phyloP scores from a whole-genome alignment of 2,888 invertebrate species.

The Shargacucullia verbasci region DNA sequence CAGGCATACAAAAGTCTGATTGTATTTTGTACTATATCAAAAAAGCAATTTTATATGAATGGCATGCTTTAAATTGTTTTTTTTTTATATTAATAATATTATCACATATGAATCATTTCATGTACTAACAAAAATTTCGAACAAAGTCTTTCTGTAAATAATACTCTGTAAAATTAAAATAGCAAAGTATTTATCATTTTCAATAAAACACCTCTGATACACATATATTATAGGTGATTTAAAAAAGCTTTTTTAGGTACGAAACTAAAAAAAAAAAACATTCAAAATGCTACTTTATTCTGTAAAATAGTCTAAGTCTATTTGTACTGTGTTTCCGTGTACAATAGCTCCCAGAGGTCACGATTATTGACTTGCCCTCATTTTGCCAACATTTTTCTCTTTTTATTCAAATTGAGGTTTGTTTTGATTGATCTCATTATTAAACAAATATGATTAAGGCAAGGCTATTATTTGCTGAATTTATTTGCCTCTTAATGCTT shows the following conservation, averaged over 20 bases:
- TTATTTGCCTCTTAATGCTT: conserved; percentile 33
- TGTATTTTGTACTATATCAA: too few relatives aligned
- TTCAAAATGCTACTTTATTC: conserved; percentile 25
- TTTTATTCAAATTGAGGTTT: conserved; percentile 46
- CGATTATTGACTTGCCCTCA: conserved; percentile 48
- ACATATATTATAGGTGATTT: neutral
- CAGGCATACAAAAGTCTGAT: conserved; percentile 5
- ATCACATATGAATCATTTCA: too few relatives aligned
- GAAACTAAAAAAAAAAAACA: conserved; percentile 29
- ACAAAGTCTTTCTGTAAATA: too few relatives aligned
- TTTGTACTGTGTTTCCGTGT: conserved; percentile 32
- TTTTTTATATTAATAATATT: too few relatives aligned
- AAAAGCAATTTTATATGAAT: too few relatives aligned
- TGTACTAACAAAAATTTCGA: too few relatives aligned
- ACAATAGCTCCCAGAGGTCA: conserved; percentile 35
- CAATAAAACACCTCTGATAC: too few relatives aligned
- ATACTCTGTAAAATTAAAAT: too few relatives aligned
- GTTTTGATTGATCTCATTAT: conserved; percentile 51
- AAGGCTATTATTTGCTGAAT: conserved; percentile 37
- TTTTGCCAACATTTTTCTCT: conserved; percentile 39
- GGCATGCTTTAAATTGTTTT: too few relatives aligned
- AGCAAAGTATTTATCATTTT: too few relatives aligned
- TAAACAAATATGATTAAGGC: conserved; percentile 44
- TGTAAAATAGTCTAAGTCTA: conserved; percentile 14
- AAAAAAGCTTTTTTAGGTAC: conserved; percentile 3